Percentiles rank a stretch among this genome's conserved stretches.
Evolutionary conservation across 2,888 invertebrate genomes (phyloP).

Genomic region (Periphyllus acericola): DNA sequence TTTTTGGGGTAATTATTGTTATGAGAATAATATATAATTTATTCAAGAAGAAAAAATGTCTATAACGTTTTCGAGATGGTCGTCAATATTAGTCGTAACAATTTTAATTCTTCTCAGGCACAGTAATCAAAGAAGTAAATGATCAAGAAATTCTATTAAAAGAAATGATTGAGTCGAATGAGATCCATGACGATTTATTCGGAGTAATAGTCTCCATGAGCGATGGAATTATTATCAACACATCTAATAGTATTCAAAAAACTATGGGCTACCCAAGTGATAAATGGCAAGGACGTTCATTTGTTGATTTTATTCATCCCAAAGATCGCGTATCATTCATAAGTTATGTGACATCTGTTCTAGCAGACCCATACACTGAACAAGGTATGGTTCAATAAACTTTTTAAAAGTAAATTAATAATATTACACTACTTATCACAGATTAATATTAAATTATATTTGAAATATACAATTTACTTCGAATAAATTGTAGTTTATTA

Average conservation of each 20-base stretch:
- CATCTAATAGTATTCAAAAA: constrained; percentile 76
- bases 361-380: constrained; percentile 70
- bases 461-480: background rate
- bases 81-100: background rate
- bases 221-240: constrained; percentile 83
- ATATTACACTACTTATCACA: too few relatives aligned
- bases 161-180: constrained; percentile 70
- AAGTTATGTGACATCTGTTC: constrained; percentile 77
- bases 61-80: too few relatives aligned
- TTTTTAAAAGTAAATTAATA: background rate
- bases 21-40: too few relatives aligned
- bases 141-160: constrained; percentile 66
- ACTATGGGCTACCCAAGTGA: constrained; percentile 82
- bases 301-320: constrained; percentile 87
- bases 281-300: constrained; percentile 86
- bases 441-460: background rate
- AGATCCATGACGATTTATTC: constrained; percentile 68
- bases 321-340: constrained; percentile 80
- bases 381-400: constrained; percentile 33
- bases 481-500: constrained; percentile 12
- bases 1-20: background rate
- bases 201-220: constrained; percentile 84
- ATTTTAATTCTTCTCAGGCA: background rate
- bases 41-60: too few relatives aligned
- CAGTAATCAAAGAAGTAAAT: constrained; percentile 64